phyloP scores from a whole-genome alignment of 2,113 vertebrate species.

The Urocynchramus pylzowi region DNA sequence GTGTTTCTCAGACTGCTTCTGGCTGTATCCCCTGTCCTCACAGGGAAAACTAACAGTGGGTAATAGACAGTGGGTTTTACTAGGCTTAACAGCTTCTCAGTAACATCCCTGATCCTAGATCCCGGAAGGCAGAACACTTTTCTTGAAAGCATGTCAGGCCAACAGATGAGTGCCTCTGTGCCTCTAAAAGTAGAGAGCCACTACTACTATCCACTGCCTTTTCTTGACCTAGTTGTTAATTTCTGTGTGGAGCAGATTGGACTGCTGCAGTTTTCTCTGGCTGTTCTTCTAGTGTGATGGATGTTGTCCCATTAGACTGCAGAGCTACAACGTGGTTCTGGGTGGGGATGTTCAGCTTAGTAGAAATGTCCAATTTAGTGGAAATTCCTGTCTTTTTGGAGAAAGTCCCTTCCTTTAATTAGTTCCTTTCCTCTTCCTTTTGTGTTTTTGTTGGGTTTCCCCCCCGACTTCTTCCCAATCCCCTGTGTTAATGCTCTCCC shows the following conservation, averaged over 20 bases:
- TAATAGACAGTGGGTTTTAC: neutral
- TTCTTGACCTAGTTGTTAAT: neutral
- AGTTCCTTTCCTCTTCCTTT: neutral
- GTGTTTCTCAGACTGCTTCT: neutral
- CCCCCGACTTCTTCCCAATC: neutral
- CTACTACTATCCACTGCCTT: neutral
- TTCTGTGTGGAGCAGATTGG: neutral
- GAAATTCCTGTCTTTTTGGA: neutral
- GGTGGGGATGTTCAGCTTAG: too few relatives aligned
- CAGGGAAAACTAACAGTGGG: neutral
- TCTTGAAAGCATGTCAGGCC: neutral
- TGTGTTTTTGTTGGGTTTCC: neutral
- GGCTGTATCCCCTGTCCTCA: neutral
- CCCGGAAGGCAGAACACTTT: neutral
- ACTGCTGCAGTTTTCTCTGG: neutral
- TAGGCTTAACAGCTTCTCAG: neutral
- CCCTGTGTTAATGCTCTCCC: neutral
- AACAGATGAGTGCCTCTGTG: neutral
- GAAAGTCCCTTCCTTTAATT: neutral
- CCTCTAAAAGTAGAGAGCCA: neutral
- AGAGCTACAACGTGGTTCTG: neutral
- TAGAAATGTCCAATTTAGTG: neutral
- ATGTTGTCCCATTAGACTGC: neutral
- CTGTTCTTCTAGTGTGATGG: neutral
- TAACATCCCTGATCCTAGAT: rapidly evolving